Conservation (phyloP, 2,888 invertebrate genomes). For the Volucella bombylans region DNA sequence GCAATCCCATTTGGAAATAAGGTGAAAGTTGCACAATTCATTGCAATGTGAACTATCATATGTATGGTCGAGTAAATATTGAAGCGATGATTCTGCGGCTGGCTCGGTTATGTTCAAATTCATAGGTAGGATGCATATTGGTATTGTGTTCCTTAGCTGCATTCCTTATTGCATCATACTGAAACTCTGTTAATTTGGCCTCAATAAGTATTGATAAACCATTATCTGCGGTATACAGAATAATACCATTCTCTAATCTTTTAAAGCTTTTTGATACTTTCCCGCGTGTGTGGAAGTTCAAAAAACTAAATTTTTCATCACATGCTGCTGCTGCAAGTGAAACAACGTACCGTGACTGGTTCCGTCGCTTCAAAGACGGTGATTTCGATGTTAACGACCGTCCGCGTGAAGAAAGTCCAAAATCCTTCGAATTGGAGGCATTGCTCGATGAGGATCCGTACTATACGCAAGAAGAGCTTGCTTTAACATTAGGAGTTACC, state of each 20-base stretch:
- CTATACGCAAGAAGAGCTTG: no score
- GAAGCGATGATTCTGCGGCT: neutral
- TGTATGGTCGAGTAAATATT: neutral
- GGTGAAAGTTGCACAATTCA: neutral
- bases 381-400: no score
- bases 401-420: no score
- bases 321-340: no score
- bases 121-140: neutral
- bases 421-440: no score
- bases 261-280: neutral
- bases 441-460: no score
- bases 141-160: neutral
- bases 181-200: no score
- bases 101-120: neutral
- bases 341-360: no score
- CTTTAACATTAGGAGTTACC: no score
- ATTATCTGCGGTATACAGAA: neutral
- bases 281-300: neutral
- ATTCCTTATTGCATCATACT: neutral
- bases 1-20: neutral
- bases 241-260: no score
- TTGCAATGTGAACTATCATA: neutral
- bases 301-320: slow-evolving; percentile 14
- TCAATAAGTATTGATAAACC: neutral
- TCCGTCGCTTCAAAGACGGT: no score